Percentiles rank a stretch among this genome's conserved stretches.
Evolutionary conservation across 2,113 vertebrate species (phyloP).

Genomic region (Natator depressus): DNA sequence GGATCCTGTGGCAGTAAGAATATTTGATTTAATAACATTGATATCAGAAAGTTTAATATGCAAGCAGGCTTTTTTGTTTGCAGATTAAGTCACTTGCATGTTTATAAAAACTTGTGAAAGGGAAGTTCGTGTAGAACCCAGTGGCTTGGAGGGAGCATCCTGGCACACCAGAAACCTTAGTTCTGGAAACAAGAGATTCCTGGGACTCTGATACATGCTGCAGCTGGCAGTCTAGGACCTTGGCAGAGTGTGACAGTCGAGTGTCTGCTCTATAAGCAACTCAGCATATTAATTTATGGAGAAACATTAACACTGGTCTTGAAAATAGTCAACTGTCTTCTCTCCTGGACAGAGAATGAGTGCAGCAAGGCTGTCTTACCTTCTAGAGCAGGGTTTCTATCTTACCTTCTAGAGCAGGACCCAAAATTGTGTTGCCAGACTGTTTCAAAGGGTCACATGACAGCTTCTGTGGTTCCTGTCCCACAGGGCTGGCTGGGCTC

Average conservation of each 20-base stretch:
- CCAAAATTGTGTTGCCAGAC: no score
- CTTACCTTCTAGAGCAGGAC: no score
- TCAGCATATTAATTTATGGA: background rate
- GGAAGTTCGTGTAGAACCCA: background rate
- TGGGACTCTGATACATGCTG: background rate
- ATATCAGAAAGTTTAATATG: conserved; percentile 51
- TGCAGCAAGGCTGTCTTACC: background rate
- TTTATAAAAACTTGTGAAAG: conserved; percentile 35
- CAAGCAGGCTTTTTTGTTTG: background rate
- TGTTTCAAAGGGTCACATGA: no score
- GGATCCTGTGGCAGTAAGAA: conserved; percentile 12
- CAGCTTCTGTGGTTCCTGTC: no score
- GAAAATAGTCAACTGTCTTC: background rate
- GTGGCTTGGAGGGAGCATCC: background rate
- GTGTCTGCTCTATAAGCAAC: background rate
- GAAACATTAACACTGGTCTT: background rate
- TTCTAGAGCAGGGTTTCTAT: background rate
- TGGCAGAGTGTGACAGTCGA: background rate
- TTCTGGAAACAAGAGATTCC: background rate
- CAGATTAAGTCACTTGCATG: conserved; percentile 40
- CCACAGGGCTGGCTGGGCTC: no score
- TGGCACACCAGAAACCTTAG: background rate
- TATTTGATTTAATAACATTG: conserved; percentile 69
- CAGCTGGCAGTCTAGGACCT: background rate
- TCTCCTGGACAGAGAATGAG: background rate